phyloP scores from a whole-genome alignment of 2,888 invertebrate genomes.

The Coenonympha glycerion region DNA sequence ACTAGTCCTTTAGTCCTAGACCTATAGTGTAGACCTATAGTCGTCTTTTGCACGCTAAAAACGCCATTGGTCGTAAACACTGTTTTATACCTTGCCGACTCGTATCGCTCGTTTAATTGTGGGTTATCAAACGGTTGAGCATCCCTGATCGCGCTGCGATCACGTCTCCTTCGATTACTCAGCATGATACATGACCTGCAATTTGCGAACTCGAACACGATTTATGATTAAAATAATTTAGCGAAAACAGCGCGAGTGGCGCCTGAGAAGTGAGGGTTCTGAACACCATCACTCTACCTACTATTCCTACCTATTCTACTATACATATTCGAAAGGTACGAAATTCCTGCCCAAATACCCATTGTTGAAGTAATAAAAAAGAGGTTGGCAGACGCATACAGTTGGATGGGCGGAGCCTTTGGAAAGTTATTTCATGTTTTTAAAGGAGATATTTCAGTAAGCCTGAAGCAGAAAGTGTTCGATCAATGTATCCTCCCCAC shows the following conservation, averaged over 20 bases:
- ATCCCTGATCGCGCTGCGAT: conserved; percentile 13
- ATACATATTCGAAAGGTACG: no score
- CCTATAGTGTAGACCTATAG: conserved; percentile 10
- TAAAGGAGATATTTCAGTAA: no score
- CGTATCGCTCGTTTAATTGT: conserved; percentile 30
- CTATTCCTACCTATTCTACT: no score
- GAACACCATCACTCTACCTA: background rate
- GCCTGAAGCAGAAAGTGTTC: no score
- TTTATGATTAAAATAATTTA: conserved; percentile 24
- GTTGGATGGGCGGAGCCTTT: no score
- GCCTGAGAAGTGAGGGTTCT: background rate
- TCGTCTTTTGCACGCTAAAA: conserved; percentile 16
- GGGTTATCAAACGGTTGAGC: conserved; percentile 24
- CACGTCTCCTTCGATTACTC: conserved; percentile 25
- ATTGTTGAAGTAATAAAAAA: no score
- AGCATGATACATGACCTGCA: conserved; percentile 24
- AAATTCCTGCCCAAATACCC: no score
- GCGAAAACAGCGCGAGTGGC: background rate
- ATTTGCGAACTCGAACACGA: conserved; percentile 23
- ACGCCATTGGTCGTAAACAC: conserved; percentile 40
- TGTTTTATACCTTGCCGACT: conserved; percentile 45
- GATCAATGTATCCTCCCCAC: no score
- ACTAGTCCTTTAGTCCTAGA: no score
- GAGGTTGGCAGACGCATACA: no score
- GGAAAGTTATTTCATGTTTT: no score